phyloP scores from a whole-genome alignment of 2,888 invertebrate species.

The Melanophora roralis region DNA sequence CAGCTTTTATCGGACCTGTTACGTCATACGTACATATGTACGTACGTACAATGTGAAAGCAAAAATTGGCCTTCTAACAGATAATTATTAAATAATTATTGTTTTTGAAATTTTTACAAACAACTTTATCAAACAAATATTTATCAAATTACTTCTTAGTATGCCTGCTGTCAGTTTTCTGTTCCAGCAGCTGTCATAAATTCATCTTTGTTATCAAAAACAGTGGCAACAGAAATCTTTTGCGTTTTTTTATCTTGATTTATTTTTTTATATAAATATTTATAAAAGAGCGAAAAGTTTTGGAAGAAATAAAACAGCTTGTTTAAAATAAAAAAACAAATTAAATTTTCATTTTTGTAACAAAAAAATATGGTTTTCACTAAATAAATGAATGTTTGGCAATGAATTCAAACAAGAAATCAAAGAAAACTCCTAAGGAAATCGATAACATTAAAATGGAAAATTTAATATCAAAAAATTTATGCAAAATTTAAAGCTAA shows the following conservation, averaged over 20 bases:
- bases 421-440: too few species aligned
- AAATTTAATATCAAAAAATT: too few species aligned
- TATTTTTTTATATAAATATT: conserved; percentile 20
- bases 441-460: too few species aligned
- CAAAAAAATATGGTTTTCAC: too few species aligned
- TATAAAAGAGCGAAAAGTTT: not conserved
- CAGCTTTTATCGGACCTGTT: too few species aligned
- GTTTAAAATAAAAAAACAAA: not conserved
- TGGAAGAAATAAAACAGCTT: not conserved
- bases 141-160: not conserved
- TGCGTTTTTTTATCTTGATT: conserved; percentile 17
- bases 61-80: too few species aligned
- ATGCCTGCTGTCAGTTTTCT: conserved; percentile 17
- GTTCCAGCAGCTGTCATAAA: conserved; percentile 16
- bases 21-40: too few species aligned
- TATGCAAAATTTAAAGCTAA: too few species aligned
- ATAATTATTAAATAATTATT: too few species aligned
- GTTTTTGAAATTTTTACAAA: not conserved
- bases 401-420: too few species aligned
- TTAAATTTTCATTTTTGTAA: not conserved
- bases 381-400: too few species aligned
- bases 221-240: not conserved
- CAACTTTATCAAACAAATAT: conserved; percentile 31
- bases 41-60: too few species aligned
- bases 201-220: conserved; percentile 11